Evolutionary conservation across 2,797 vertebrate species (phyloP).

Genomic region (Pelobates cultripes): DNA sequence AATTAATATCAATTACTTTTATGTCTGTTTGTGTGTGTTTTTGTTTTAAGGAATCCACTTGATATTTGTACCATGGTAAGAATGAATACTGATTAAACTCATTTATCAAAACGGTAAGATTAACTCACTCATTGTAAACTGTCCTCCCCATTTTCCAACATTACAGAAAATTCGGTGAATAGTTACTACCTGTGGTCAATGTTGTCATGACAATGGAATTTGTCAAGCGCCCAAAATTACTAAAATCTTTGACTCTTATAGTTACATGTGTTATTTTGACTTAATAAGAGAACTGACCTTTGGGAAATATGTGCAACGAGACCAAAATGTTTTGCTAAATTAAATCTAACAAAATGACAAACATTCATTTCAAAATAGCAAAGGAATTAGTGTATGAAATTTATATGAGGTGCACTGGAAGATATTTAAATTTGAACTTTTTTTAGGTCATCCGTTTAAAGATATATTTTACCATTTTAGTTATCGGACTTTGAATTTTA

Average conservation of each 20-base stretch:
- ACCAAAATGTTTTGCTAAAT: slow-evolving; percentile 29
- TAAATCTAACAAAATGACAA: slow-evolving; percentile 39
- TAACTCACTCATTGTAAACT: slow-evolving; percentile 3
- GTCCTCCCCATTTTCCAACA: not conserved
- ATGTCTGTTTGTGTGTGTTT: too few relatives aligned
- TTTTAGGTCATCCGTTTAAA: slow-evolving; percentile 2
- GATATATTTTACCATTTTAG: too few relatives aligned
- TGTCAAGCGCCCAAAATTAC: slow-evolving; percentile 37
- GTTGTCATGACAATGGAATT: slow-evolving; percentile 37
- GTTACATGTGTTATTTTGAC: slow-evolving; percentile 41
- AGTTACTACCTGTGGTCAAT: slow-evolving; percentile 28
- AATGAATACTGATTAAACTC: not conserved
- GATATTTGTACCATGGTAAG: not conserved
- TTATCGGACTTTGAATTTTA: too few relatives aligned
- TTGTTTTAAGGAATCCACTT: too few relatives aligned
- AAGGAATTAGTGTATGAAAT: slow-evolving; percentile 2
- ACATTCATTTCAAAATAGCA: slow-evolving; percentile 17
- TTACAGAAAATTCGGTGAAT: slow-evolving; percentile 20
- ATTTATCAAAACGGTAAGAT: not conserved
- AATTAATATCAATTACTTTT: too few relatives aligned
- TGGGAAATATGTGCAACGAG: slow-evolving; percentile 29
- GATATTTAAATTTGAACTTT: slow-evolving; percentile 1
- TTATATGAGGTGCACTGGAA: too few relatives aligned
- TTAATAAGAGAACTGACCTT: slow-evolving; percentile 29
- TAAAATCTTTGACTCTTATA: slow-evolving; percentile 29